phyloP scores from a whole-genome alignment of 2,888 invertebrate species.

The Phania funesta region DNA sequence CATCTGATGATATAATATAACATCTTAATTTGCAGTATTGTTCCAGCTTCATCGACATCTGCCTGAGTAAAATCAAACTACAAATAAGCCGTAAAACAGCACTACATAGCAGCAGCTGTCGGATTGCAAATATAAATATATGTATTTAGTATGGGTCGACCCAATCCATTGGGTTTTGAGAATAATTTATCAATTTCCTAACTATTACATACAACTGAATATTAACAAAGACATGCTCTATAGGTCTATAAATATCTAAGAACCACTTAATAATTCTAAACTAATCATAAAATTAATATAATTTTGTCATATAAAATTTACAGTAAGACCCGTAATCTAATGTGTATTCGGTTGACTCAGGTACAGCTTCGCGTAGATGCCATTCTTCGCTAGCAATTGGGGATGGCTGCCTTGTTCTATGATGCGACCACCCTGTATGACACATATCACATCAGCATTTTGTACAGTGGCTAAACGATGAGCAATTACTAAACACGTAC shows the following conservation, averaged over 20 bases:
- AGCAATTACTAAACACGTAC: slow-evolving; percentile 93
- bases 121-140: too few species aligned
- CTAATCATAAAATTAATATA: slow-evolving; percentile 1
- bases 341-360: slow-evolving; percentile 81
- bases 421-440: slow-evolving; percentile 88
- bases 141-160: too few species aligned
- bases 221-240: too few species aligned
- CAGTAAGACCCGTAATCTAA: slow-evolving; percentile 10
- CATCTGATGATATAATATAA: too few species aligned
- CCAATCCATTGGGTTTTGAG: too few species aligned
- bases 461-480: slow-evolving; percentile 92
- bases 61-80: too few species aligned
- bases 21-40: too few species aligned
- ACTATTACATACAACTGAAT: too few species aligned
- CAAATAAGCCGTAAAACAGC: too few species aligned
- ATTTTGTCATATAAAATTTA: neutral
- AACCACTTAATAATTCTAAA: neutral
- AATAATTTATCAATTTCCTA: too few species aligned
- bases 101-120: too few species aligned
- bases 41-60: too few species aligned
- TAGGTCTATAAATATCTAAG: neutral
- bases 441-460: slow-evolving; percentile 92
- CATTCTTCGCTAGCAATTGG: slow-evolving; percentile 85
- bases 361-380: slow-evolving; percentile 86
- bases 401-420: slow-evolving; percentile 89